Conservation (phyloP, 2,888 invertebrate genomes). For the Papilio demoleus region DNA sequence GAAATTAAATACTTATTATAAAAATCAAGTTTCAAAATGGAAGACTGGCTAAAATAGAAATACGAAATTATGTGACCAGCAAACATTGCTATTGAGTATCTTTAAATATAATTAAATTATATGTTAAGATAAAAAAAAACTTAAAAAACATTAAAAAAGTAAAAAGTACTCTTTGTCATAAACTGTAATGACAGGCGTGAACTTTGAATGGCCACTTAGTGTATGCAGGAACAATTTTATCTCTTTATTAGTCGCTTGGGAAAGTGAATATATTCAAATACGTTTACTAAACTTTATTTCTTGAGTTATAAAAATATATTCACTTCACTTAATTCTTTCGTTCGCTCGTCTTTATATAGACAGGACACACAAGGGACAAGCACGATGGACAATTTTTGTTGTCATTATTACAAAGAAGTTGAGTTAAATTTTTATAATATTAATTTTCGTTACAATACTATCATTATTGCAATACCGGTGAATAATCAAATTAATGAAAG, state of each 20-base stretch:
- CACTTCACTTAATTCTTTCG: conserved; percentile 10
- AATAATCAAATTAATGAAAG: no score
- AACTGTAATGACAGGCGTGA: conserved; percentile 34
- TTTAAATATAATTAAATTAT: no score
- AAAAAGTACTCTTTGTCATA: no score
- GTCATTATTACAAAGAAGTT: not conserved
- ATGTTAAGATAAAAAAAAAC: no score
- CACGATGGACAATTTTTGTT: not conserved
- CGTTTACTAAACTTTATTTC: conserved; percentile 19
- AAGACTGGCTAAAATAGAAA: no score
- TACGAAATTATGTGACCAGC: no score
- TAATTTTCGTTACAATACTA: not conserved
- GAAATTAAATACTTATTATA: no score
- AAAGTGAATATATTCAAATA: conserved; percentile 28
- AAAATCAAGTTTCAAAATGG: no score
- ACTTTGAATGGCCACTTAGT: conserved; percentile 31
- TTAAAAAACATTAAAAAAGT: no score
- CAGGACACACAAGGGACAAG: not conserved
- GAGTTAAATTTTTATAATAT: not conserved
- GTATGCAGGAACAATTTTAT: conserved; percentile 7
- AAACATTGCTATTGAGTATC: no score
- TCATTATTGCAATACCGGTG: no score
- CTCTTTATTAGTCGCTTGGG: conserved; percentile 4
- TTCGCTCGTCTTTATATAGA: not conserved
- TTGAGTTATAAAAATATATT: conserved; percentile 13